Conservation (phyloP, 2,113 vertebrate species). For the Pollimyrus isidori region DNA sequence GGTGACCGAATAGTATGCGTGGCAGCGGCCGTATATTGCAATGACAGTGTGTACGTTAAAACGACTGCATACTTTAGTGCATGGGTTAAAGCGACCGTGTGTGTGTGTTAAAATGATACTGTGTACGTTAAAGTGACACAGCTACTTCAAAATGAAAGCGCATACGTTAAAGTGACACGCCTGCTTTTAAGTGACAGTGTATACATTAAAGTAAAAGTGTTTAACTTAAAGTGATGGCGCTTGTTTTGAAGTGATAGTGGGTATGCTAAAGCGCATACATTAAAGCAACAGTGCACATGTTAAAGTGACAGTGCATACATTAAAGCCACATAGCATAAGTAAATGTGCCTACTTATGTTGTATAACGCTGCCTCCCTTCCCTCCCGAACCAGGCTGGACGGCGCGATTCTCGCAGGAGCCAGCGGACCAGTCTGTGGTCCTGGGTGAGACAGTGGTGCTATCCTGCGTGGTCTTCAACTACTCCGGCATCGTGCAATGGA, state of each 20-base stretch:
- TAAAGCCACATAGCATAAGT: no score
- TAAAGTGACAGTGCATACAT: background rate
- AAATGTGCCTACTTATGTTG: background rate
- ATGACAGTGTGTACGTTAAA: background rate
- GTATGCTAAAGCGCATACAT: background rate
- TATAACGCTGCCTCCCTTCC: background rate
- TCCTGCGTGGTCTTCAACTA: slow-evolving; percentile 91
- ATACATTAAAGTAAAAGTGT: background rate
- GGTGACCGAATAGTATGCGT: background rate
- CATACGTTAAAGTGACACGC: background rate
- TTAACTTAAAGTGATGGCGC: background rate
- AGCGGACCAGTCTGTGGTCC: slow-evolving; percentile 82
- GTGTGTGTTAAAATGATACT: background rate
- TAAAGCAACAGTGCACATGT: background rate
- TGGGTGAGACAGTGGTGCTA: slow-evolving; percentile 76
- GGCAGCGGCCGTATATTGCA: background rate
- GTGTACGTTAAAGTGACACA: background rate
- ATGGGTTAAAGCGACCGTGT: background rate
- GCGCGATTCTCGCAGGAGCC: slow-evolving; percentile 88
- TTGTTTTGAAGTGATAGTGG: background rate
- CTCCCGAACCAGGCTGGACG: slow-evolving; percentile 50
- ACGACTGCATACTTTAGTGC: background rate
- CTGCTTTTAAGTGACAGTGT: background rate
- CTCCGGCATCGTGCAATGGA: slow-evolving; percentile 92
- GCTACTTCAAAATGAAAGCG: background rate